Conservation (phyloP, 2,797 vertebrate genomes). For the Eutrigla gurnardus region DNA sequence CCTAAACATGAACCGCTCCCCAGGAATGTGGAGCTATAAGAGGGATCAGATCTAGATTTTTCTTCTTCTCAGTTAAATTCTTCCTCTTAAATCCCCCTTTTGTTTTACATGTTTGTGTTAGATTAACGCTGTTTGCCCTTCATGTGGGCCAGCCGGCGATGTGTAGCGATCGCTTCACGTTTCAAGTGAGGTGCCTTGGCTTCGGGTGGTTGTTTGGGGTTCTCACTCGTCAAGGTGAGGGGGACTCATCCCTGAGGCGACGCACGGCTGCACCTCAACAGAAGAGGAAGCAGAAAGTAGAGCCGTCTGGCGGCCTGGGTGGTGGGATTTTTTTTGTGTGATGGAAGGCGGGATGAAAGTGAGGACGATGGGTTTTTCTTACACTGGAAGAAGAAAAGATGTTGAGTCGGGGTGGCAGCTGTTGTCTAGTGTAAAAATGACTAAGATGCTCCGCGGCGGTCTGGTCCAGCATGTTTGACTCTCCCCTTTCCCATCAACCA, state of each 20-base stretch:
- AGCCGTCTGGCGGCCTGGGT: conserved; percentile 23
- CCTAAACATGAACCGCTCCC: conserved; percentile 47
- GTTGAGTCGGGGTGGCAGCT: not conserved
- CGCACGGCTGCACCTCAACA: conserved; percentile 44
- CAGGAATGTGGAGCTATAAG: conserved; percentile 58
- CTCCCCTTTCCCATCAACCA: not conserved
- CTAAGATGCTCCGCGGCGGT: not conserved
- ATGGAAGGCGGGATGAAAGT: not conserved
- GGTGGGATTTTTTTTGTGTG: conserved; percentile 13
- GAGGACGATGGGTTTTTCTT: not conserved
- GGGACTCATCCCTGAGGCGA: conserved; percentile 26
- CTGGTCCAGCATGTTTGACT: not conserved
- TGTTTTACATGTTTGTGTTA: conserved; percentile 17
- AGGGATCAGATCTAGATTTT: conserved; percentile 31
- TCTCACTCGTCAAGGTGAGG: conserved; percentile 37
- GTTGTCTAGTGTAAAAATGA: conserved; percentile 15
- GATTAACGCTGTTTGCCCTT: not conserved
- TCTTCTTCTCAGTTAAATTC: conserved; percentile 4
- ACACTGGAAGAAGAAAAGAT: not conserved
- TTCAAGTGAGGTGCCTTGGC: conserved; percentile 20
- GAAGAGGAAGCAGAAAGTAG: conserved; percentile 33
- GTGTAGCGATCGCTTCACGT: conserved; percentile 6
- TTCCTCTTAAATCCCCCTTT: conserved; percentile 25
- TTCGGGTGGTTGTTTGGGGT: conserved; percentile 34
- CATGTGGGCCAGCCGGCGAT: conserved; percentile 29